Base-by-base conservation (phyloP, 2,797 vertebrate species). In the Naso thynnoides region DNA sequence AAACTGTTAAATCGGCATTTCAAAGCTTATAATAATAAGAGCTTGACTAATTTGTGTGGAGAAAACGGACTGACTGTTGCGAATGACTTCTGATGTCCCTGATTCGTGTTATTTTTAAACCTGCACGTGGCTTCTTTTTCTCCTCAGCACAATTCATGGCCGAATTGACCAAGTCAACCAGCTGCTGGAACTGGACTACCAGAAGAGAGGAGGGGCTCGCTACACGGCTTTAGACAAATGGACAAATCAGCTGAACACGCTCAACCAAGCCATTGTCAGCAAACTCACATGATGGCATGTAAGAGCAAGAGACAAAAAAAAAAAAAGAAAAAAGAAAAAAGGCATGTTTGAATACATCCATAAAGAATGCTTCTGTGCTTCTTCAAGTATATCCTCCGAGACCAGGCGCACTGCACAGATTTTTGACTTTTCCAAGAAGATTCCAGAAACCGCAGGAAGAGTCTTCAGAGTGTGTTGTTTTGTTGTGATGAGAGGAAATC, bases 161-260 rank as follows among this genome's bases (percentile, higher is more conserved):
- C 95, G 98, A 81, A 99, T 99, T 55, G 98, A 99, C 95, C 98
- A 99, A 93, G 98, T 99, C 79, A 99, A 99, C 94, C 98, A 99
- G 82, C 96, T 99, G 66, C 95, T 99, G 89, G 98, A 99, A 94
- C 94, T 99, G 91, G 98, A 99, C 93, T 98, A 99, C 93, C 98
- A 99, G 96, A 99, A 99, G 93, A 96, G 98, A 93, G 98, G 98
- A 42, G 98, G 98, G 55, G 97, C 98, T 83, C 96, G 98, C 86
- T 99, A 99, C 93, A 97, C 96, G 88, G 97, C 98, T 4, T 95
- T 99, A 96, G 98, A 99, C 95, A 99, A 99, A 98, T 99, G 98
- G 98, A 99, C 98, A 95, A 99, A 99, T 95, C 97, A 99, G 92
- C 96, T 99, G 90, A 99, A 98, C 94, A 97, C 97, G 89, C 96